These are phyloP conservation scores for Euwallacea similis DNA, from an alignment of 1,140 invertebrate species.

Conservation along the genomic window DNA sequence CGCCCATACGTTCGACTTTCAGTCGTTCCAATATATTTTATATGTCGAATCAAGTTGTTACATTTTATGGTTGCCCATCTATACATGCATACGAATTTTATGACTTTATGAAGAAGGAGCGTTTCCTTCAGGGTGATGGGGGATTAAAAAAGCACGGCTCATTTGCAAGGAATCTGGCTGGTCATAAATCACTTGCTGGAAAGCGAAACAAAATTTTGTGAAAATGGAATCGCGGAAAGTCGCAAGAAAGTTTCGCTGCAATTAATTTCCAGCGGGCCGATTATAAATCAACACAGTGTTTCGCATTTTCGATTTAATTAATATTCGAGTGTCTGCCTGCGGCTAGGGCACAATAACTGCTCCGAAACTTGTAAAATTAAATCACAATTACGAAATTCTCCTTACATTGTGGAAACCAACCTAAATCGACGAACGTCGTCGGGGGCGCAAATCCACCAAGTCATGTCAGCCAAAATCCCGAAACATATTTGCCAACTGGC, in stretches of 20 bases:
- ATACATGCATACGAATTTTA: slow-evolving; percentile 1
- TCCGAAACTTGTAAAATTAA: too few species aligned
- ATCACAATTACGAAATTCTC: too few species aligned
- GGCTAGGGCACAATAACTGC: neutral
- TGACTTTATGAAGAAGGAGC: slow-evolving; percentile 4
- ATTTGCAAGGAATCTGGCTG: slow-evolving; percentile 6
- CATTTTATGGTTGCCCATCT: slow-evolving; percentile 13
- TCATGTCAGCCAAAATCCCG: slow-evolving; percentile 20
- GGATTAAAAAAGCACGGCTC: slow-evolving; percentile 5
- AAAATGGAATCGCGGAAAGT: slow-evolving; percentile 32
- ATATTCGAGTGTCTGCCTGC: slow-evolving; percentile 20
- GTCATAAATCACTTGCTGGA: slow-evolving; percentile 16
- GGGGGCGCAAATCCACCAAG: slow-evolving; percentile 16
- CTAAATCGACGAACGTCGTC: too few species aligned
- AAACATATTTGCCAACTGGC: slow-evolving; percentile 35
- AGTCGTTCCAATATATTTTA: slow-evolving; percentile 12
- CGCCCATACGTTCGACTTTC: slow-evolving; percentile 10
- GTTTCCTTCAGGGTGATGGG: neutral
- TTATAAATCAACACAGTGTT: slow-evolving; percentile 31
- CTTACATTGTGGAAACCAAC: too few species aligned
- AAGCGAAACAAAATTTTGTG: slow-evolving; percentile 30
- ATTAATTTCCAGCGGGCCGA: slow-evolving; percentile 21
- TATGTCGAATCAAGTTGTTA: slow-evolving; percentile 22
- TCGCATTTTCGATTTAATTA: slow-evolving; percentile 33
- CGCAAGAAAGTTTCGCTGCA: slow-evolving; percentile 28